Conservation (phyloP, 2,888 invertebrate species). For the Steinernema carpocapsae region DNA sequence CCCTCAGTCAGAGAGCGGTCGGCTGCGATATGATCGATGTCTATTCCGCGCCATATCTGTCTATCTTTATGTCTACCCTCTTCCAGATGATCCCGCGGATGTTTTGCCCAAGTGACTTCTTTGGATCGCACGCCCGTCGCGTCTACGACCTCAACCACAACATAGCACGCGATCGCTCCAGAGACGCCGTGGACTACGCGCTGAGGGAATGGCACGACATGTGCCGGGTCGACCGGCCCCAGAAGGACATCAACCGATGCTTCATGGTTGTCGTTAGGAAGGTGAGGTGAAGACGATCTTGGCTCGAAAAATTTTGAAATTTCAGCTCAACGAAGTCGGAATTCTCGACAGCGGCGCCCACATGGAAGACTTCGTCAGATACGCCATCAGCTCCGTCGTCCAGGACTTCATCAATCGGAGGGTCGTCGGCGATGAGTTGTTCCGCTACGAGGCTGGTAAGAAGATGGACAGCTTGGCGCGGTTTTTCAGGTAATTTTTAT, state of each 20-base stretch:
- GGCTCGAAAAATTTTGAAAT: neutral
- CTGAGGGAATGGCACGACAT: neutral
- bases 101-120: no score
- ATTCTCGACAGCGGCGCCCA: neutral
- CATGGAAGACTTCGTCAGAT: neutral
- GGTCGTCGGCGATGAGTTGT: neutral
- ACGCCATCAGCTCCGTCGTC: neutral
- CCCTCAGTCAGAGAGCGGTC: no score
- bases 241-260: neutral
- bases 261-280: neutral
- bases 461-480: constrained; percentile 5
- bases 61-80: no score
- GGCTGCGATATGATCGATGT: no score
- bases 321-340: neutral
- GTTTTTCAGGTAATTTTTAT: neutral
- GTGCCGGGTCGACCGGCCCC: neutral
- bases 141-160: no score
- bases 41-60: no score
- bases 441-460: neutral
- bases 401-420: neutral
- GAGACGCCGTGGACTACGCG: neutral
- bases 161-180: no score
- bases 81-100: no score
- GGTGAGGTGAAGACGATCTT: neutral
- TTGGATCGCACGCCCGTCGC: no score